These are phyloP conservation scores for Bombus huntii DNA, from an alignment of 1,140 invertebrate species.

Conservation along the genomic window DNA sequence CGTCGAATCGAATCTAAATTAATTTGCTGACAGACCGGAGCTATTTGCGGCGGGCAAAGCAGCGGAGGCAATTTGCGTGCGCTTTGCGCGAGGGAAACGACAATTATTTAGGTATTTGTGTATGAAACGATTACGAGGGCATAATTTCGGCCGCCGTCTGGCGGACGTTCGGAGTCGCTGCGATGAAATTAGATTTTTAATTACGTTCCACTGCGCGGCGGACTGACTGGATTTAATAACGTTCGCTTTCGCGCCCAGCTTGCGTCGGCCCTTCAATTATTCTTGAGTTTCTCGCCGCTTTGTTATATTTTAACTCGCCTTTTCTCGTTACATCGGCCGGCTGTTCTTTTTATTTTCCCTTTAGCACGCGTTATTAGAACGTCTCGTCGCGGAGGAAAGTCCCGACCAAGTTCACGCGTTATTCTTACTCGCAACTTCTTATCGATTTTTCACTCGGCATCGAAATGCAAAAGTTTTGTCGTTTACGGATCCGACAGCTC, in stretches of 20 bases:
- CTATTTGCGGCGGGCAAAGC: neutral
- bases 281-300: slow-evolving; percentile 48
- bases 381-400: neutral
- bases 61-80: slow-evolving; percentile 20
- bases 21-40: slow-evolving; percentile 7
- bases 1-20: slow-evolving; percentile 14
- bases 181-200: slow-evolving; percentile 58
- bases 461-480: neutral
- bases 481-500: no score
- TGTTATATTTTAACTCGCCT: slow-evolving; percentile 62
- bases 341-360: slow-evolving; percentile 1
- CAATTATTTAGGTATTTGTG: slow-evolving; percentile 48
- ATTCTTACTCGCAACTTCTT: neutral
- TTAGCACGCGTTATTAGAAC: neutral
- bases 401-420: neutral
- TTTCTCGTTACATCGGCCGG: slow-evolving; percentile 50
- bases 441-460: neutral
- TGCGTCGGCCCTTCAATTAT: slow-evolving; percentile 56
- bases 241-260: slow-evolving; percentile 51
- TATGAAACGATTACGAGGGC: slow-evolving; percentile 34
- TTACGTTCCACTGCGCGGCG: slow-evolving; percentile 22
- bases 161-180: neutral
- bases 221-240: slow-evolving; percentile 57
- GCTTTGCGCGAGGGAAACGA: slow-evolving; percentile 20
- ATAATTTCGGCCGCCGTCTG: slow-evolving; percentile 28